phyloP scores from a whole-genome alignment of 2,888 invertebrate genomes.

The Notocelia uddmanniana region DNA sequence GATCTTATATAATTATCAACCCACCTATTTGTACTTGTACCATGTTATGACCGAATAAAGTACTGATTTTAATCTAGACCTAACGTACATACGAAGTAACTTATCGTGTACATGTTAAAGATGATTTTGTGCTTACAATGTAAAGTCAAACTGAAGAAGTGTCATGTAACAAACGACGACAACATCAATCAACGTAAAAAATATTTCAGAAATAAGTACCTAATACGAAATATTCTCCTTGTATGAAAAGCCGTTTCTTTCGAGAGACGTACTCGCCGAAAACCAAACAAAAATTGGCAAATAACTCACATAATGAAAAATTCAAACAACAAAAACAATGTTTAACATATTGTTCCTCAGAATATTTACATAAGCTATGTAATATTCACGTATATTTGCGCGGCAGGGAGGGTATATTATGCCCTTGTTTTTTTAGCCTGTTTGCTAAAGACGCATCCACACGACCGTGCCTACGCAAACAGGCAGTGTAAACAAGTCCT shows the following conservation, averaged over 20 bases:
- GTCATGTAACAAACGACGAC: neutral
- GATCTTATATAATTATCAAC: no score
- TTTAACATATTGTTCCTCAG: constrained; percentile 59
- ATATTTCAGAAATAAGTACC: neutral
- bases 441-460: constrained; percentile 84
- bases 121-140: neutral
- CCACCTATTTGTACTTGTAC: no score
- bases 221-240: neutral
- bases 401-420: constrained; percentile 62
- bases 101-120: no score
- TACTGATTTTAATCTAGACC: no score
- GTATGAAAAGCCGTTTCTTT: neutral
- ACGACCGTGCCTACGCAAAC: constrained; percentile 80
- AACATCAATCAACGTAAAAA: neutral
- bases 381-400: constrained; percentile 58
- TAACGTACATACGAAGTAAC: no score
- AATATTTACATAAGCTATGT: constrained; percentile 66
- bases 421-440: constrained; percentile 84
- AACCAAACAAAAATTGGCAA: constrained; percentile 29
- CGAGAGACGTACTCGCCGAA: neutral
- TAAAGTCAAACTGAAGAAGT: neutral
- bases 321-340: constrained; percentile 66
- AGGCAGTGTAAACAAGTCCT: constrained; percentile 78
- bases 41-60: no score
- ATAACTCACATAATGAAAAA: constrained; percentile 55